Evolutionary conservation across 2,797 vertebrate species (phyloP).

Genomic region (Schizopygopsis malacanthus): DNA sequence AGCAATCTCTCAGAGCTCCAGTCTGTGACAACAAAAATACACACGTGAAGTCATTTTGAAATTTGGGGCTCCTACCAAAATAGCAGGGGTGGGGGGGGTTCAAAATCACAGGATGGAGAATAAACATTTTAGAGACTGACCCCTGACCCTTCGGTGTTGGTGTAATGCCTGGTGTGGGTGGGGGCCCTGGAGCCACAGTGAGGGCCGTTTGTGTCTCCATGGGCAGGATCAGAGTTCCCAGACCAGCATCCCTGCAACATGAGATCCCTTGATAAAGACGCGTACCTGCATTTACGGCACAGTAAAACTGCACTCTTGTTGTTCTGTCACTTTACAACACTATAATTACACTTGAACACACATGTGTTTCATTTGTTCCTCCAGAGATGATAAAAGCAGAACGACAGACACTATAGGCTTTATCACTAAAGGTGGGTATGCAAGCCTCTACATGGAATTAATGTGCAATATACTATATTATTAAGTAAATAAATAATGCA

Average conservation of each 20-base stretch:
- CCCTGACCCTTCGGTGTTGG: slow-evolving; percentile 64
- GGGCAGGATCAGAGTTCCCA: slow-evolving; percentile 42
- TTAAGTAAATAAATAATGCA: background rate
- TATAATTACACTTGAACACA: slow-evolving; percentile 70
- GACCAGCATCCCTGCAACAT: slow-evolving; percentile 71
- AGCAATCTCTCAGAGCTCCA: slow-evolving; percentile 41
- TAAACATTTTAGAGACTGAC: slow-evolving; percentile 77
- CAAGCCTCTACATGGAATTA: background rate
- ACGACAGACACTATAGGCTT: slow-evolving; percentile 55
- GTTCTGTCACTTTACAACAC: slow-evolving; percentile 74
- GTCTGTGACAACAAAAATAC: slow-evolving; percentile 64
- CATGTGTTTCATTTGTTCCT: slow-evolving; percentile 76
- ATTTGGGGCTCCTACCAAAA: slow-evolving; percentile 61
- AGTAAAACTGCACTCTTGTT: slow-evolving; percentile 75
- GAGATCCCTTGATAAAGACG: slow-evolving; percentile 69
- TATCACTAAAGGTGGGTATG: slow-evolving; percentile 59
- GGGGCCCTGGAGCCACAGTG: slow-evolving; percentile 31
- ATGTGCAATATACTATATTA: background rate
- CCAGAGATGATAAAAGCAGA: slow-evolving; percentile 71
- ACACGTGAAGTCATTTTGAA: slow-evolving; percentile 62
- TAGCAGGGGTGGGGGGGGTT: slow-evolving; percentile 51
- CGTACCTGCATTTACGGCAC: slow-evolving; percentile 76
- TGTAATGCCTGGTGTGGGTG: slow-evolving; percentile 58
- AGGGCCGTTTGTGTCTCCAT: slow-evolving; percentile 54
- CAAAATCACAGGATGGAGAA: slow-evolving; percentile 63